Conservation (phyloP, 2,113 vertebrate species). For the Aphelocoma coerulescens region DNA sequence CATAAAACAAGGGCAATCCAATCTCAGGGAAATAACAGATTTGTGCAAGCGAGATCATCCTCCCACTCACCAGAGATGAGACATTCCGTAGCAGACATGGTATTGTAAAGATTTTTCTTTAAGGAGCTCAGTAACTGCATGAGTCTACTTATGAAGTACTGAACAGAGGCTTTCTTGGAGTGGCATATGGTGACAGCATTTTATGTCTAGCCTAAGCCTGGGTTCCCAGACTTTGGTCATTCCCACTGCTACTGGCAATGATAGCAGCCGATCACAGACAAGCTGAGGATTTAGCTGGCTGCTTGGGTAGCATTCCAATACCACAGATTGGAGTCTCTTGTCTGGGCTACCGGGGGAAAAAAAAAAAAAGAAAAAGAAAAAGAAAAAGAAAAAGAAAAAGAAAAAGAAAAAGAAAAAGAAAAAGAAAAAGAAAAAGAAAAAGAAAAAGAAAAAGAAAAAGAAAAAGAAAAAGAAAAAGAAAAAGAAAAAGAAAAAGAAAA, state of each 20-base stretch:
- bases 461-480: background rate
- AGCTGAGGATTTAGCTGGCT: slow-evolving; percentile 4
- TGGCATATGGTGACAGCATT: slow-evolving; percentile 10
- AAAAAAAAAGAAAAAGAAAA: background rate
- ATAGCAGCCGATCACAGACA: background rate
- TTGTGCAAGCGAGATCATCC: background rate
- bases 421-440: background rate
- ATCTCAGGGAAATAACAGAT: slow-evolving; percentile 2
- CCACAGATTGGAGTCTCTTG: background rate
- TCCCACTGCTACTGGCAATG: background rate
- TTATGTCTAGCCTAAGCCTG: background rate
- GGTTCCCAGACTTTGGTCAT: slow-evolving; percentile 20
- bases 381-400: background rate
- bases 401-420: background rate
- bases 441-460: background rate
- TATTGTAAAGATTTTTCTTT: background rate
- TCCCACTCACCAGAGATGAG: slow-evolving; percentile 4
- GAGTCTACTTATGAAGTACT: background rate
- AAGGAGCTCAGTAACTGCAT: background rate
- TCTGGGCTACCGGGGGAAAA: background rate
- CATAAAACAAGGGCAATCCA: slow-evolving; percentile 40
- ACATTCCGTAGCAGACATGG: background rate
- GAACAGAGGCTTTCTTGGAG: background rate
- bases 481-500: background rate
- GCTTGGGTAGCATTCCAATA: background rate